phyloP scores from a whole-genome alignment of 2,888 invertebrate species.

The Apotomis betuletana region DNA sequence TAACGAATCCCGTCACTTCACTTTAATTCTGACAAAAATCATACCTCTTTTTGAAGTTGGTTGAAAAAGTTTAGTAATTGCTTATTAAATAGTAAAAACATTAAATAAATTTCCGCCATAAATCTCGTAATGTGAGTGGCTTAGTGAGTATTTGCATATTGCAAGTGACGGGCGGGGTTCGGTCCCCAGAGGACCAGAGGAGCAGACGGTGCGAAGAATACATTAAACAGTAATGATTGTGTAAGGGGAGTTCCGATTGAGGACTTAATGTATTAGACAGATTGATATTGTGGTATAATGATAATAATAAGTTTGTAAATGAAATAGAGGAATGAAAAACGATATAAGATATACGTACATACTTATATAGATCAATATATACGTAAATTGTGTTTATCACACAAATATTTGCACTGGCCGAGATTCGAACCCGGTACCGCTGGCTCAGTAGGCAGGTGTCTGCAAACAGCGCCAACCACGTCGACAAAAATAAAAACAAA shows the following conservation, averaged over 20 bases:
- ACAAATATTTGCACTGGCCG: too few species aligned
- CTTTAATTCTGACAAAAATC: too few species aligned
- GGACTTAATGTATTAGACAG: slow-evolving; percentile 21
- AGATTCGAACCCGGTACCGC: too few species aligned
- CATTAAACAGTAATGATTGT: slow-evolving; percentile 39
- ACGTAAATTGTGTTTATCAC: too few species aligned
- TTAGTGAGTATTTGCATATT: slow-evolving; percentile 68
- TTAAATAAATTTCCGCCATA: slow-evolving; percentile 38
- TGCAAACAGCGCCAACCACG: too few species aligned
- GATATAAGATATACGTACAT: too few species aligned
- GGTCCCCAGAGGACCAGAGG: slow-evolving; percentile 47
- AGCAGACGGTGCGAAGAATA: slow-evolving; percentile 39
- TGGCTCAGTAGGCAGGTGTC: too few species aligned
- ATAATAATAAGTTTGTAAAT: neutral
- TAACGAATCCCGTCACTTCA: too few species aligned
- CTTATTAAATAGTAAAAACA: slow-evolving; percentile 18
- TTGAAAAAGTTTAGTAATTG: too few species aligned
- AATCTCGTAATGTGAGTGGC: slow-evolving; percentile 68
- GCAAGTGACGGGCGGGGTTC: slow-evolving; percentile 55
- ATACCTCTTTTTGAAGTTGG: too few species aligned
- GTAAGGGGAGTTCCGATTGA: slow-evolving; percentile 5
- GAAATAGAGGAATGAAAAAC: neutral
- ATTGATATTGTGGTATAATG: neutral
- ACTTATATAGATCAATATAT: too few species aligned
- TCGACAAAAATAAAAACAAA: too few species aligned